Conservation (phyloP, 2,113 vertebrate genomes). For the Paraplagusia blochii region DNA sequence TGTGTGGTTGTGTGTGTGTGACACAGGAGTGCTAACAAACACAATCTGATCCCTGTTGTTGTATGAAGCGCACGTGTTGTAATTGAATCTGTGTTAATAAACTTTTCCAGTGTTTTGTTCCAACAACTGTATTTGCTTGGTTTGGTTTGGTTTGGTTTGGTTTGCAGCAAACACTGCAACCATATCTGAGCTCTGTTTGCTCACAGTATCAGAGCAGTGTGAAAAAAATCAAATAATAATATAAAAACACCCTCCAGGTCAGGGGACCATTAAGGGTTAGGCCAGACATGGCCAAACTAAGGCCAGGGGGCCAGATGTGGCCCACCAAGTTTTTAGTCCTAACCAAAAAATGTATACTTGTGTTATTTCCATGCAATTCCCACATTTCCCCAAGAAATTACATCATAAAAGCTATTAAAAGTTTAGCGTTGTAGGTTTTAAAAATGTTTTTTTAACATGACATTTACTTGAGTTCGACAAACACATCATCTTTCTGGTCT, state of each 20-base stretch:
- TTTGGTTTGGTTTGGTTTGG: constrained; percentile 43
- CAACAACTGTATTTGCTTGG: constrained; percentile 18
- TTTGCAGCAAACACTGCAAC: constrained; percentile 33
- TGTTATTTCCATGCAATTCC: too few species aligned
- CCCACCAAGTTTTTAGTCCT: too few species aligned
- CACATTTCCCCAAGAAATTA: too few species aligned
- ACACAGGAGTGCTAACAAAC: not conserved
- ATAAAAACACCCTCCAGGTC: not conserved
- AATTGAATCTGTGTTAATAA: not conserved
- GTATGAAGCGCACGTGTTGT: constrained; percentile 4
- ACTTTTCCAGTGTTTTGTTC: not conserved
- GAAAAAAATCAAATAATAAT: constrained; percentile 33
- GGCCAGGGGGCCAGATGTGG: too few species aligned
- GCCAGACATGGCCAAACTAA: too few species aligned
- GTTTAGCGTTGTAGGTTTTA: too few species aligned
- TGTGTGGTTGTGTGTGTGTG: not conserved
- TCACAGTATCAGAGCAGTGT: constrained; percentile 17
- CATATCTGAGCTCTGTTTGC: constrained; percentile 15
- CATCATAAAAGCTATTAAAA: too few species aligned
- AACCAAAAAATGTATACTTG: too few species aligned
- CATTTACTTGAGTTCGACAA: too few species aligned
- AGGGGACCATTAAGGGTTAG: too few species aligned
- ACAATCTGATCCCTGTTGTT: constrained; percentile 17
- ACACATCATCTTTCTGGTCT: too few species aligned
- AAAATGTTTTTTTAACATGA: too few species aligned